Conservation (phyloP, 2,888 invertebrate species). For the Spicauda simplicius region DNA sequence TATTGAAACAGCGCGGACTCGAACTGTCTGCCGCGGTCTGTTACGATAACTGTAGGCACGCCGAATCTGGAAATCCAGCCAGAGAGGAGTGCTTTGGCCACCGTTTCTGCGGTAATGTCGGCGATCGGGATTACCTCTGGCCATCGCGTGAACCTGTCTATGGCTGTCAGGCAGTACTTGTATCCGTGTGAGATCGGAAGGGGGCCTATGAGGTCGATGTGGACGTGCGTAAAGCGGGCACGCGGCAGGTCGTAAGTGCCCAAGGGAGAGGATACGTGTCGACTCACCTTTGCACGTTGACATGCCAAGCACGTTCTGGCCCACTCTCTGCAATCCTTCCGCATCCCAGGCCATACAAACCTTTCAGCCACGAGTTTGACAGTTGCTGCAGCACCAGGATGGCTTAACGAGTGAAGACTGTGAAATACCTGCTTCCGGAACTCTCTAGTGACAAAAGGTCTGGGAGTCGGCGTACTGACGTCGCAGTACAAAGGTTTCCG, state of each 20-base stretch:
- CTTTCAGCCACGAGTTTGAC: conserved; percentile 46
- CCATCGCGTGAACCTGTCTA: conserved; percentile 53
- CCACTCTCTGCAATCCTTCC: conserved; percentile 52
- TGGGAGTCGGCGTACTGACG: conserved; percentile 39
- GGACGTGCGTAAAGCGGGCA: conserved; percentile 55
- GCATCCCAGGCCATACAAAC: conserved; percentile 53
- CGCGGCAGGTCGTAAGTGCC: conserved; percentile 41
- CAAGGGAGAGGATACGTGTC: conserved; percentile 47
- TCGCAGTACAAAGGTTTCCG: conserved; percentile 43
- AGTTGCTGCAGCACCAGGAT: conserved; percentile 25
- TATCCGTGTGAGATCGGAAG: conserved; percentile 51
- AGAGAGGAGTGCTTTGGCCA: conserved; percentile 51
- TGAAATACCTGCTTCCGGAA: conserved; percentile 45
- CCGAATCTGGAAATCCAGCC: conserved; percentile 64
- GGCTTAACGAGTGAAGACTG: conserved; percentile 6
- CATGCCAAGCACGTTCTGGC: conserved; percentile 47
- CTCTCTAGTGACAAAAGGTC: conserved; percentile 43
- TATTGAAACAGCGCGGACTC: conserved; percentile 42
- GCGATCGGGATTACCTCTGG: conserved; percentile 50
- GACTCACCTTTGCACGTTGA: conserved; percentile 52
- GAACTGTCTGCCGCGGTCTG: conserved; percentile 46
- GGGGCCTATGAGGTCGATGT: conserved; percentile 68
- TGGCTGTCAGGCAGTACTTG: conserved; percentile 54
- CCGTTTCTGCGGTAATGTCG: conserved; percentile 55
- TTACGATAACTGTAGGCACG: conserved; percentile 46